Conservation (phyloP, 2,113 vertebrate genomes). For the Paracanthobrama guichenoti region DNA sequence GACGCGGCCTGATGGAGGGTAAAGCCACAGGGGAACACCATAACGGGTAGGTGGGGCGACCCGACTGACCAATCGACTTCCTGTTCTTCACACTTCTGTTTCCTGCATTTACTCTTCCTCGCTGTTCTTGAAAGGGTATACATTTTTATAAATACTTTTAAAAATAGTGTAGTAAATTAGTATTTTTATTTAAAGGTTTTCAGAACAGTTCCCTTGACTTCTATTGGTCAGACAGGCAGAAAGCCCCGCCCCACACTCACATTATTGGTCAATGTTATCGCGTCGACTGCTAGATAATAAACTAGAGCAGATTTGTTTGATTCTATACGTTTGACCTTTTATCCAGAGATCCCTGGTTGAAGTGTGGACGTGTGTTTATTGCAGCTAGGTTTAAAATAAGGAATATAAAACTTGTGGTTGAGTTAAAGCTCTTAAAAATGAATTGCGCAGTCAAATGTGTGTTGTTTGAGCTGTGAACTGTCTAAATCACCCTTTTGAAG, state of each 20-base stretch:
- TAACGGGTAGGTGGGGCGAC: constrained; percentile 87
- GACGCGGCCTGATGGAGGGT: constrained; percentile 85
- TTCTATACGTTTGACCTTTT: neutral
- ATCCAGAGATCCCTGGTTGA: neutral
- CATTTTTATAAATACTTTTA: too few relatives aligned
- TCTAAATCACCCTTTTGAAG: neutral
- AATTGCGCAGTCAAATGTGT: neutral
- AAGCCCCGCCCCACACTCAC: neutral
- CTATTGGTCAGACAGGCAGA: neutral
- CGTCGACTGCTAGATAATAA: neutral
- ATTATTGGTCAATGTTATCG: neutral
- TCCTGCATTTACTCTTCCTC: neutral
- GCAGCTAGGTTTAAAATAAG: neutral
- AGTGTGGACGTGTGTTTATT: neutral
- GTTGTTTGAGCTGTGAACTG: neutral
- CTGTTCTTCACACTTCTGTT: constrained; percentile 18
- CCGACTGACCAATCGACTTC: constrained; percentile 20
- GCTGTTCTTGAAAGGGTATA: neutral
- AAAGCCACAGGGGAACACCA: constrained; percentile 83
- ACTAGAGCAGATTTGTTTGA: neutral
- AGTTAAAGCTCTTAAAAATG: neutral
- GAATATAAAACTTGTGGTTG: neutral
- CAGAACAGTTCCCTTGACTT: neutral
- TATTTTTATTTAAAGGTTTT: neutral
- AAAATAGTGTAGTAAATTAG: too few relatives aligned